These are phyloP conservation scores for Musca domestica DNA, from an alignment of 1,140 invertebrate genomes.

Conservation along the genomic window DNA sequence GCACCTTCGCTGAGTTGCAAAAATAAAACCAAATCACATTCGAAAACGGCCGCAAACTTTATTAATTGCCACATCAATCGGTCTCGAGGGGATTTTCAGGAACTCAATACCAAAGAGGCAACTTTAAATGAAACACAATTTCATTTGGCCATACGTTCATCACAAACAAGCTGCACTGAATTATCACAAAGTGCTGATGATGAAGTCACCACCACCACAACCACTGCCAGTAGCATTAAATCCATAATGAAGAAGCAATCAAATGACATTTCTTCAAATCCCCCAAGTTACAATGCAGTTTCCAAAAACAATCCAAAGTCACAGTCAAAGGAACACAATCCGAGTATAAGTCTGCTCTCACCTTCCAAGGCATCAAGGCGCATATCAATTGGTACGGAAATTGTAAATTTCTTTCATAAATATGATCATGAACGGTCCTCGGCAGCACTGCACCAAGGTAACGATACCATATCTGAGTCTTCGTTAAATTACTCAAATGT, in stretches of 20 bases:
- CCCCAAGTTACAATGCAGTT: not conserved
- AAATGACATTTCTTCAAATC: not conserved
- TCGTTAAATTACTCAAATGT: constrained; percentile 31
- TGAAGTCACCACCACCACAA: not conserved
- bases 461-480: constrained; percentile 25
- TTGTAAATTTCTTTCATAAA: constrained; percentile 28
- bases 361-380: not conserved
- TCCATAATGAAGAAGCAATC: too few species aligned
- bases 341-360: not conserved
- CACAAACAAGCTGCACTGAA: not conserved
- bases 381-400: constrained; percentile 25
- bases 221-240: not conserved
- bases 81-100: constrained; percentile 18
- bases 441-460: not conserved
- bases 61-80: constrained; percentile 23
- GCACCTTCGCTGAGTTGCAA: not conserved
- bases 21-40: not conserved
- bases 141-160: not conserved
- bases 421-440: constrained; percentile 24
- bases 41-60: not conserved
- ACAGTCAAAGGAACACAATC: not conserved
- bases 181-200: constrained; percentile 4
- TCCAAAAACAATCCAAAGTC: not conserved
- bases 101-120: not conserved
- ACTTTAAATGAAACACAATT: constrained; percentile 9